Evolutionary conservation across 2,888 invertebrate genomes (phyloP).

Genomic region (Tetragonisca angustula): DNA sequence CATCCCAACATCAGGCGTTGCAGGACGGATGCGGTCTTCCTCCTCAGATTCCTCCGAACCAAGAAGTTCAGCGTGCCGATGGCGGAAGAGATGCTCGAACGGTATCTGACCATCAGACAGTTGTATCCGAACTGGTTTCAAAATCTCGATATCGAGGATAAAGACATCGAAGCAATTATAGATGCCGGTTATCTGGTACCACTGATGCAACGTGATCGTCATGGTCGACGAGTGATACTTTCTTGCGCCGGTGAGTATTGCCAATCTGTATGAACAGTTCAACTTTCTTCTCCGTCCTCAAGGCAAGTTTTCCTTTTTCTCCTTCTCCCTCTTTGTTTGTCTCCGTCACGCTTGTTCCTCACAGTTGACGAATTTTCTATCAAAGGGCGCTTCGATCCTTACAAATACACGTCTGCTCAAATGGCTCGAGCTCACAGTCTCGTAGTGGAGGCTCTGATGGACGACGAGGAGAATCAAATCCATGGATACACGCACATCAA

Average conservation of each 20-base stretch:
- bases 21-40: slow-evolving; percentile 92
- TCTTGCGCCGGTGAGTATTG: slow-evolving; percentile 89
- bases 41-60: slow-evolving; percentile 93
- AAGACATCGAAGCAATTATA: slow-evolving; percentile 91
- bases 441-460: slow-evolving; percentile 93
- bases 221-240: slow-evolving; percentile 91
- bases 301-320: not conserved
- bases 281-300: not conserved
- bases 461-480: slow-evolving; percentile 93
- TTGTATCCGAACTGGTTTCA: slow-evolving; percentile 94
- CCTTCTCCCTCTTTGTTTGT: too few species aligned
- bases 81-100: slow-evolving; percentile 94
- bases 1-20: slow-evolving; percentile 93
- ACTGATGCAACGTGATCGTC: slow-evolving; percentile 89
- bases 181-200: slow-evolving; percentile 92
- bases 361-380: slow-evolving; percentile 49
- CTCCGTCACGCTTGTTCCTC: not conserved
- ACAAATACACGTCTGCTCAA: slow-evolving; percentile 91
- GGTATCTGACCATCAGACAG: slow-evolving; percentile 93
- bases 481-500: slow-evolving; percentile 94
- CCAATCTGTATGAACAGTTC: not conserved
- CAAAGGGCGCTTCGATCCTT: slow-evolving; percentile 90
- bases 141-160: slow-evolving; percentile 91
- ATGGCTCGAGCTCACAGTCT: slow-evolving; percentile 94
- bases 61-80: slow-evolving; percentile 94